These are phyloP conservation scores for Parotia lawesii DNA, from an alignment of 2,113 vertebrate species.

Conservation along the genomic window DNA sequence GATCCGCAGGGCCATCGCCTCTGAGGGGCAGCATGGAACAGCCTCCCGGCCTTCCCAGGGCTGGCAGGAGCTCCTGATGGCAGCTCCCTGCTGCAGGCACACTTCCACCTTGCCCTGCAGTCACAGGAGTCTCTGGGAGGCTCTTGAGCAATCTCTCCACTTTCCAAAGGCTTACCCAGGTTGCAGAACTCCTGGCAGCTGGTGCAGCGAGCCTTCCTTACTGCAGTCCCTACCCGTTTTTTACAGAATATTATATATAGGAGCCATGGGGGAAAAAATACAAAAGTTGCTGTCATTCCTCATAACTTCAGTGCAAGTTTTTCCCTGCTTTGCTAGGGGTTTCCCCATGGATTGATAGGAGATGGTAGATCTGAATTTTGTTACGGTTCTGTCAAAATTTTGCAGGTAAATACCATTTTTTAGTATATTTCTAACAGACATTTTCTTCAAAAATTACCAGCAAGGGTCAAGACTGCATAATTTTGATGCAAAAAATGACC, in stretches of 20 bases:
- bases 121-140: not conserved
- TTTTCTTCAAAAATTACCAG: not conserved
- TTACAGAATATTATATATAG: not conserved
- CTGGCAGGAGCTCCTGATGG: not conserved
- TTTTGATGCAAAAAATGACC: not conserved
- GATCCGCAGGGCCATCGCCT: accelerated
- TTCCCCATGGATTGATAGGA: not conserved
- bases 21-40: not conserved
- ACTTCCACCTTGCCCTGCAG: not conserved
- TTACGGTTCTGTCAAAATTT: not conserved
- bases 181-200: not conserved
- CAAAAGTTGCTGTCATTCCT: not conserved
- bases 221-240: not conserved
- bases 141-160: not conserved
- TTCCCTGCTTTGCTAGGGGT: not conserved
- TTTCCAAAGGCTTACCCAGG: not conserved
- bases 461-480: not conserved
- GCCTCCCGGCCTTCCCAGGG: not conserved
- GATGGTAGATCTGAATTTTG: not conserved
- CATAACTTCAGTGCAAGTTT: not conserved
- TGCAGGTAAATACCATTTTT: not conserved
- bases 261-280: not conserved
- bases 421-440: not conserved
- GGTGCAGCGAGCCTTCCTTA: not conserved
- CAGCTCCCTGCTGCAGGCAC: not conserved